Conservation (phyloP, 2,797 vertebrate genomes). For the Rhodeus uyekii region DNA sequence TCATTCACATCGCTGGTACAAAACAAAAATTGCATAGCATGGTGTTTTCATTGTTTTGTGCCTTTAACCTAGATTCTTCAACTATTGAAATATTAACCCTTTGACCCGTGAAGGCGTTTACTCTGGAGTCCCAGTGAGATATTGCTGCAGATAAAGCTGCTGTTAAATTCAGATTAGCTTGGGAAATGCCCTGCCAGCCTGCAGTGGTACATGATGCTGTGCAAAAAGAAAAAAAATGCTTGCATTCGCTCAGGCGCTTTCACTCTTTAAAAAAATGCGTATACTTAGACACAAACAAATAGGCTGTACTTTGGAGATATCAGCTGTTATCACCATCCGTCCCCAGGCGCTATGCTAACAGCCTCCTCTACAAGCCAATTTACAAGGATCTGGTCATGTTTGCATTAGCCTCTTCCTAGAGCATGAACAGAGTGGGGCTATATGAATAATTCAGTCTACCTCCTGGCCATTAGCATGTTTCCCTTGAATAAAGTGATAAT, state of each 20-base stretch:
- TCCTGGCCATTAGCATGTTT: constrained; percentile 99
- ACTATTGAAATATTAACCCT: background rate
- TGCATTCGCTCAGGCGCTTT: constrained; percentile 62
- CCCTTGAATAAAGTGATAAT: constrained; percentile 99
- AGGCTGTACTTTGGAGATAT: constrained; percentile 91
- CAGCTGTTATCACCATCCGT: constrained; percentile 94
- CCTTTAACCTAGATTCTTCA: background rate
- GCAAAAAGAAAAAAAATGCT: constrained; percentile 56
- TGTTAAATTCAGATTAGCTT: constrained; percentile 57
- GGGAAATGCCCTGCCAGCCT: constrained; percentile 71
- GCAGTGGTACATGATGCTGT: constrained; percentile 84
- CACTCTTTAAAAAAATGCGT: constrained; percentile 32
- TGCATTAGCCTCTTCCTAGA: constrained; percentile 99
- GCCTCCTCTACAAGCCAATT: constrained; percentile 99
- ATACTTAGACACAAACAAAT: constrained; percentile 70
- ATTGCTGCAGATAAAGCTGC: constrained; percentile 11
- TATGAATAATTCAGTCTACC: constrained; percentile 99
- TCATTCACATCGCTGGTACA: background rate
- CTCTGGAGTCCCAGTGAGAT: background rate
- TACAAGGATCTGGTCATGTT: constrained; percentile 99
- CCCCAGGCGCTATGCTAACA: constrained; percentile 99
- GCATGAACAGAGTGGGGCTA: constrained; percentile 96
- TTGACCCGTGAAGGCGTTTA: background rate
- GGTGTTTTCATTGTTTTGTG: background rate
- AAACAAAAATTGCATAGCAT: background rate